phyloP scores from a whole-genome alignment of 2,888 invertebrate species.

The Saturnia japonica region DNA sequence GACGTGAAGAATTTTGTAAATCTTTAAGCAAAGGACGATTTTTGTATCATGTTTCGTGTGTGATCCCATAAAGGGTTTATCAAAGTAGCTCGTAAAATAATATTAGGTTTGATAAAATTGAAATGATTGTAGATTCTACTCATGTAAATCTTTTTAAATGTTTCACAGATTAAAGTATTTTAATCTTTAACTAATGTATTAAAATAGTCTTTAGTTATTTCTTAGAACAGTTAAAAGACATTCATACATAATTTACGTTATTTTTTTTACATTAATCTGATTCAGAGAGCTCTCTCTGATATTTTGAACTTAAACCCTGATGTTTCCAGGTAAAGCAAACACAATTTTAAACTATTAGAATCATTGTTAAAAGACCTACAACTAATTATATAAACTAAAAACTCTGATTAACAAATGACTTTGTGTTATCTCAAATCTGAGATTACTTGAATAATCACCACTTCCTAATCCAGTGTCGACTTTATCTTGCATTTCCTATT shows the following conservation, averaged over 20 bases:
- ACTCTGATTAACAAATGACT: neutral
- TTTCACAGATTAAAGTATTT: neutral
- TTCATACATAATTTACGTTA: neutral
- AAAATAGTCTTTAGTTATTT: neutral
- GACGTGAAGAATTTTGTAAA: neutral
- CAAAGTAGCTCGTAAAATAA: neutral
- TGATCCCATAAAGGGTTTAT: slow-evolving; percentile 10
- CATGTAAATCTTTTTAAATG: neutral
- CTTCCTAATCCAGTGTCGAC: slow-evolving; percentile 10
- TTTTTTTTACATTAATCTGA: neutral
- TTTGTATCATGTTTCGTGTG: slow-evolving; percentile 2
- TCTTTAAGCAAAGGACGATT: neutral
- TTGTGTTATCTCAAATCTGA: neutral
- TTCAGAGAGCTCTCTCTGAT: neutral
- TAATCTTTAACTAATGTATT: neutral
- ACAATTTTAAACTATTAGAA: neutral
- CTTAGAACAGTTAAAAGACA: neutral
- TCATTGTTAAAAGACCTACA: neutral
- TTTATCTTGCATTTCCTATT: slow-evolving; percentile 9
- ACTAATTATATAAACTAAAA: neutral
- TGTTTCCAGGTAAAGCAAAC: neutral
- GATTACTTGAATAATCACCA: slow-evolving; percentile 6
- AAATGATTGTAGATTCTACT: neutral
- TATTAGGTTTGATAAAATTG: neutral
- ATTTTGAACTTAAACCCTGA: neutral